Base-by-base conservation (phyloP, 2,113 vertebrate species). In the Lampris megalopsis region DNA sequence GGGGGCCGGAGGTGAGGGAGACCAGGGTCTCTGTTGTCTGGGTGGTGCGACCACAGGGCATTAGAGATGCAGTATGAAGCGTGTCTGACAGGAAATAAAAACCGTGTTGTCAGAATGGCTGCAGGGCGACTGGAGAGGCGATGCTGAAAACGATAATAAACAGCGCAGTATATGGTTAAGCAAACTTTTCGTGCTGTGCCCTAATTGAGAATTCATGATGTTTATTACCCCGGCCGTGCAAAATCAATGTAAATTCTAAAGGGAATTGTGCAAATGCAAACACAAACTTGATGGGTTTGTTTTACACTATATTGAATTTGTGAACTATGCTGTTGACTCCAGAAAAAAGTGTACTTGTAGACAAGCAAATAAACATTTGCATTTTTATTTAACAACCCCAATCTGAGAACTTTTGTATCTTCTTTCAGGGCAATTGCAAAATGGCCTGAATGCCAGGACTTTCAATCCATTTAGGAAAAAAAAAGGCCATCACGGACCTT, bases 21-120 rank as follows among this genome's bases (percentile, higher is more conserved):
- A 66, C 45, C 77, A 77, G 77, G 78, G 73, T 79, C 79, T 71
- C 1, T 63, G 67, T 80, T 75, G 78, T 90, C 80, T 88, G 87
- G 87, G 90, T 88, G 89, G 89, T 84, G 82, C 68, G 79, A 85
- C 88, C 85, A 85, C 85, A 83, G 85, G 88, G 92, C 83, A 79
- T 71, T 72, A 77, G 63, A 69, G 66, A 68, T 73, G 87, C 86
- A 90, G 88, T 78, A 86, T 70, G 77, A 87, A 9, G 64, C 77
- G 79, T 82, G 86, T 91, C 75, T 90, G 79, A 87, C 79, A 91
- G 89, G 91, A 92, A 90, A 90, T 92, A 89, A 89, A 91, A 78
- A 80, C 82, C 86, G 68, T 3, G 60, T 73, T 77, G 78, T 61
- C 63, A 80, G 63, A 57, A 79, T 71, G 1, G 83, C 87, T 82